Evolutionary conservation across 30 jellyfish, hydroid and myxozoan genomes (phyloP).

Genomic region (Catostylus mosaicus): DNA sequence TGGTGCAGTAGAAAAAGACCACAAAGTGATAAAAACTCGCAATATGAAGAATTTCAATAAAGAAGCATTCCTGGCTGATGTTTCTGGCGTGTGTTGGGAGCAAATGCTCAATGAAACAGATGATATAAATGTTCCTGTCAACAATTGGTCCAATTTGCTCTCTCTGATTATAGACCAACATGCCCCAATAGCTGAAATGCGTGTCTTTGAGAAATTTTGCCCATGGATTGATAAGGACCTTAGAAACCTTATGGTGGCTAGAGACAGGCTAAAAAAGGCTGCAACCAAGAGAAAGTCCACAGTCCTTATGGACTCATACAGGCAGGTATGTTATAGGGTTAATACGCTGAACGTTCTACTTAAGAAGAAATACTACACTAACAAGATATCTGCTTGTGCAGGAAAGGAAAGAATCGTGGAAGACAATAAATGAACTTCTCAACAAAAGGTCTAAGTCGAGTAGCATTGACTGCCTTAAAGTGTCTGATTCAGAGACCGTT

Average conservation of each 20-base stretch:
- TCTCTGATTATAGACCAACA: constrained; percentile 16
- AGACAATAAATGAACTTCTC: too few species aligned
- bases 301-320: constrained; percentile 29
- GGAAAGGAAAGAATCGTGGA: constrained; percentile 32
- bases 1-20: too few species aligned
- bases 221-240: too few species aligned
- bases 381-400: not conserved
- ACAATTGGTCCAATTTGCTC: constrained; percentile 10
- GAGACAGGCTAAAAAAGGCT: constrained; percentile 37
- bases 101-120: constrained; percentile 28
- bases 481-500: constrained; percentile 23
- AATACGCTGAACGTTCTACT: constrained; percentile 2
- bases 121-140: constrained; percentile 27
- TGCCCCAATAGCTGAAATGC: constrained; percentile 50
- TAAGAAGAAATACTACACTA: constrained; percentile 21
- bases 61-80: too few species aligned
- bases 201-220: constrained; percentile 22
- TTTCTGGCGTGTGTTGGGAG: constrained; percentile 48
- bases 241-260: constrained; percentile 21
- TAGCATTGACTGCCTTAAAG: too few species aligned
- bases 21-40: too few species aligned
- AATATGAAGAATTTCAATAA: too few species aligned
- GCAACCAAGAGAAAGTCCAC: constrained; percentile 10
- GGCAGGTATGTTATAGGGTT: constrained; percentile 33
- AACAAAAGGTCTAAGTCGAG: too few species aligned